Evolutionary conservation across 2,113 vertebrate species (phyloP).

Genomic region (Megaceryle torquata): DNA sequence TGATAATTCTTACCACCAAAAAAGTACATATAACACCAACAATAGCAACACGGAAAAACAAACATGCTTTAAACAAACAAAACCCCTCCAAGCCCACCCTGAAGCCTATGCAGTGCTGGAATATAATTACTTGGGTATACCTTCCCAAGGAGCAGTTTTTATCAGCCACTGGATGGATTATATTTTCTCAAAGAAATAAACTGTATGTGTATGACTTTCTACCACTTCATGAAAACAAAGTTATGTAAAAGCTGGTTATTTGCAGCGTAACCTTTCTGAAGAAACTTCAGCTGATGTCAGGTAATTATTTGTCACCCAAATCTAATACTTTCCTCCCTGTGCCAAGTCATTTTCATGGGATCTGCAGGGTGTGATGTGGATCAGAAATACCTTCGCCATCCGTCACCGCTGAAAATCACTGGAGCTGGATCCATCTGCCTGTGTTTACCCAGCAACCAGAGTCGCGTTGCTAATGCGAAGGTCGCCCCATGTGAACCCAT

Average conservation of each 20-base stretch:
- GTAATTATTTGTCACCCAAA: slow-evolving; percentile 86
- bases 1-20: not conserved
- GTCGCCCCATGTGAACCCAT: slow-evolving; percentile 85
- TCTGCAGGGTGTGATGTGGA: slow-evolving; percentile 67
- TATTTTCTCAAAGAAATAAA: not conserved
- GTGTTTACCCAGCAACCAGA: slow-evolving; percentile 88
- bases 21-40: not conserved
- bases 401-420: slow-evolving; percentile 76
- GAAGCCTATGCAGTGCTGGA: not conserved
- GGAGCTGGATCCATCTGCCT: slow-evolving; percentile 77
- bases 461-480: slow-evolving; percentile 79
- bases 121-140: not conserved
- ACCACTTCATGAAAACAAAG: slow-evolving; percentile 9
- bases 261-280: slow-evolving; percentile 77
- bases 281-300: slow-evolving; percentile 79
- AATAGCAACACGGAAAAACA: not conserved
- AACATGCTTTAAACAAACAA: not conserved
- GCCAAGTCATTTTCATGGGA: slow-evolving; percentile 80
- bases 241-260: slow-evolving; percentile 68
- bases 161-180: not conserved
- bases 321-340: slow-evolving; percentile 79
- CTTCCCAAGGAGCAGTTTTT: not conserved
- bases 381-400: slow-evolving; percentile 67
- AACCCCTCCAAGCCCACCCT: not conserved
- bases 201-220: not conserved